Conservation (phyloP, 30 jellyfish, hydroid and myxozoan species). For the Aurelia aurita region DNA sequence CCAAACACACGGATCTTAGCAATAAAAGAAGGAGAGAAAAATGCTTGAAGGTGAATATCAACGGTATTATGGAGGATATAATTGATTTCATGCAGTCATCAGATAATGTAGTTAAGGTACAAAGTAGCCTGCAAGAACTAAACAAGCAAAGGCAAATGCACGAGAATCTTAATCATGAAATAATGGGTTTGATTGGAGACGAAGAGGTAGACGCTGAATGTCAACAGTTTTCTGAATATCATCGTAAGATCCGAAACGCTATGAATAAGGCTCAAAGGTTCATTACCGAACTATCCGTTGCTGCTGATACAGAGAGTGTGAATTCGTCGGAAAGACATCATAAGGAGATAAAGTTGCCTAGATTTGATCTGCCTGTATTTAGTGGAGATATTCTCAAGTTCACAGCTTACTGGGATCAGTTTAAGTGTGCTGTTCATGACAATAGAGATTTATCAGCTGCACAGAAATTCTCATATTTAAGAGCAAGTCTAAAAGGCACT, state of each 20-base stretch:
- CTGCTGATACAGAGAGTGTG: neutral
- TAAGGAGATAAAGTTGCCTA: neutral
- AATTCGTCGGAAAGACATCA: neutral
- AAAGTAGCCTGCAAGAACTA: conserved; percentile 5
- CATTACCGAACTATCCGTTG: neutral
- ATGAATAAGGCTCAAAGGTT: neutral
- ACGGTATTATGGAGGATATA: neutral
- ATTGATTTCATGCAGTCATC: neutral
- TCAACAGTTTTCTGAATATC: conserved; percentile 4
- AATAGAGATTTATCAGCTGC: neutral
- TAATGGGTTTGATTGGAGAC: neutral
- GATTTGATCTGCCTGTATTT: neutral
- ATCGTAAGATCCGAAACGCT: neutral
- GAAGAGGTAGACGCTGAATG: neutral
- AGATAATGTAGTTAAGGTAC: no score
- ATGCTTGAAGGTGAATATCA: neutral
- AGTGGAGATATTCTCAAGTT: neutral
- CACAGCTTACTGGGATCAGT: neutral
- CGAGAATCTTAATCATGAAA: neutral
- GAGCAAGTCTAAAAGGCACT: no score
- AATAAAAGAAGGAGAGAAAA: neutral
- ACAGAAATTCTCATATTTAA: neutral
- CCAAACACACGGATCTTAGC: neutral
- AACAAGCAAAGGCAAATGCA: neutral
- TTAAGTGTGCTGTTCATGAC: neutral